phyloP scores from a whole-genome alignment of 2,113 vertebrate genomes.

The Syngnathus typhle region DNA sequence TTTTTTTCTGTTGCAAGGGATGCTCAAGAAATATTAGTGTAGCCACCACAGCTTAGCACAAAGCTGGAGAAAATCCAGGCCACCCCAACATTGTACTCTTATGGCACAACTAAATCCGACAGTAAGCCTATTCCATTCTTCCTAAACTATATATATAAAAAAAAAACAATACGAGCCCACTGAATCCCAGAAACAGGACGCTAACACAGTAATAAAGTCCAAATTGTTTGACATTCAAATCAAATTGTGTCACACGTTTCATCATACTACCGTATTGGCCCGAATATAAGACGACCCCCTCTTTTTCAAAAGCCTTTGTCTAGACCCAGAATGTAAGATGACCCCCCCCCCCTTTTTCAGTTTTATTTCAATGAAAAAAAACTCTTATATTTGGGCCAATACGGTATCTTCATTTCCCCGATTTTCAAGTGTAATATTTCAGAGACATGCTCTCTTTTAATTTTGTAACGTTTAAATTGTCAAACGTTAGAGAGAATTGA shows the following conservation, averaged over 20 bases:
- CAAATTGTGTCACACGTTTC: not conserved
- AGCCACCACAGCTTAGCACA: slow-evolving; percentile 43
- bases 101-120: slow-evolving; percentile 39
- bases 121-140: slow-evolving; percentile 2
- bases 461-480: not conserved
- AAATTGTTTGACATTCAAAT: not conserved
- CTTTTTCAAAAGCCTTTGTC: no score
- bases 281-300: no score
- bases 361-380: no score
- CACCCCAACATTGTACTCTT: slow-evolving; percentile 36
- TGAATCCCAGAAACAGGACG: slow-evolving; percentile 19
- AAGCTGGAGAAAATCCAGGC: slow-evolving; percentile 48
- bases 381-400: no score
- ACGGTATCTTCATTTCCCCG: not conserved
- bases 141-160: slow-evolving; percentile 26
- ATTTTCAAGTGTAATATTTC: not conserved
- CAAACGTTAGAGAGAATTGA: not conserved
- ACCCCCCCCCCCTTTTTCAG: no score
- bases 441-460: not conserved
- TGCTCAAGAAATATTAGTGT: slow-evolving; percentile 36
- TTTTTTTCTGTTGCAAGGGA: slow-evolving; percentile 43
- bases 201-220: no score
- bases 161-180: not conserved
- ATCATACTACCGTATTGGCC: not conserved
- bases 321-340: no score